A percentile compares a stretch with the other conserved stretches of the same genome.
Conservation (phyloP, 2,113 vertebrate genomes). For the Solea solea region DNA sequence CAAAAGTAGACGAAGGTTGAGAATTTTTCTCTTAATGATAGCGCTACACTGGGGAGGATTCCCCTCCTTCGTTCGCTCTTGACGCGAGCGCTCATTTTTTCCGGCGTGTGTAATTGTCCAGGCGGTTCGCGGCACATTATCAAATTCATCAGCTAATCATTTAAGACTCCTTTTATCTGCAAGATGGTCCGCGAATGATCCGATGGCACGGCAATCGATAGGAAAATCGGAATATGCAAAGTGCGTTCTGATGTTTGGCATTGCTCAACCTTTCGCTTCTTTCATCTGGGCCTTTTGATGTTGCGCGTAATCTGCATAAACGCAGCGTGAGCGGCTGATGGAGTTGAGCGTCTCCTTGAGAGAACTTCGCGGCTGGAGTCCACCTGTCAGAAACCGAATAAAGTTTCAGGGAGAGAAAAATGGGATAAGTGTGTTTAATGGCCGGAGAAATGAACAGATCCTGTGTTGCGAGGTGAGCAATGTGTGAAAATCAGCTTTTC, state of each 20-base stretch:
- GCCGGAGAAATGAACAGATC: not conserved
- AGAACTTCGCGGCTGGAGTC: slow-evolving; percentile 43
- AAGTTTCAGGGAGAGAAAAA: slow-evolving; percentile 6
- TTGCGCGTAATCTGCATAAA: slow-evolving; percentile 70
- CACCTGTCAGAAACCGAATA: slow-evolving; percentile 51
- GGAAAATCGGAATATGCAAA: slow-evolving; percentile 77
- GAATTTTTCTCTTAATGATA: slow-evolving; percentile 48
- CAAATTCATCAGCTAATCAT: slow-evolving; percentile 79
- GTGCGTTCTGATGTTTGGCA: slow-evolving; percentile 73
- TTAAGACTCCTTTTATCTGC: slow-evolving; percentile 75
- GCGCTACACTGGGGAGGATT: slow-evolving; percentile 40
- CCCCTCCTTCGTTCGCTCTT: slow-evolving; percentile 10
- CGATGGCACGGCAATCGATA: slow-evolving; percentile 71
- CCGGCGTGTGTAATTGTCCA: slow-evolving; percentile 49
- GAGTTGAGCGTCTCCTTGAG: slow-evolving; percentile 60
- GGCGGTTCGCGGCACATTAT: slow-evolving; percentile 61
- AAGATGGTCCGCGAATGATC: slow-evolving; percentile 63
- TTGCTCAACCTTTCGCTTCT: slow-evolving; percentile 74
- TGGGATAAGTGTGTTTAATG: not conserved
- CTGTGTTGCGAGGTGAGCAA: not conserved
- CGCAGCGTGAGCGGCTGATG: slow-evolving; percentile 48
- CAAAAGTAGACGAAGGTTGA: slow-evolving; percentile 47
- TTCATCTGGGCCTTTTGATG: slow-evolving; percentile 81
- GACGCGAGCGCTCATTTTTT: slow-evolving; percentile 10
- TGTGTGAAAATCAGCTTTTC: not conserved